Percentiles rank a stretch among this genome's conserved stretches.
phyloP scores from a whole-genome alignment of 1,140 invertebrate genomes.

The Plutomurus gul region DNA sequence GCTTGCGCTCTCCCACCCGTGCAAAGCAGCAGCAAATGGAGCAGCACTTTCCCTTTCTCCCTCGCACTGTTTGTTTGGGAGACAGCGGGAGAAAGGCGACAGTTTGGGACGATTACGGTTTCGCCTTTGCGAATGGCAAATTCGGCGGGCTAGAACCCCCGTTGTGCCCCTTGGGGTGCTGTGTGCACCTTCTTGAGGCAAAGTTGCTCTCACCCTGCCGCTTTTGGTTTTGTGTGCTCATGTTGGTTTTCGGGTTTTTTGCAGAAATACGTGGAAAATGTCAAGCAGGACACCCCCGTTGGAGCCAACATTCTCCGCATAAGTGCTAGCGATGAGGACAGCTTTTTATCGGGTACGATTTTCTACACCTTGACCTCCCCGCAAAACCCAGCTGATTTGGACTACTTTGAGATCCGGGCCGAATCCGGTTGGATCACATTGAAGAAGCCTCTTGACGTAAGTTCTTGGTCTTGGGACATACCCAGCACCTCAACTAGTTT shows the following conservation, averaged over 20 bases:
- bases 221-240: not conserved
- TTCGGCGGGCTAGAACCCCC: not conserved
- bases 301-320: conserved; percentile 91
- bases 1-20: too few species aligned
- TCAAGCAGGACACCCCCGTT: conserved; percentile 94
- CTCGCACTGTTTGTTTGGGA: too few species aligned
- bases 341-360: conserved; percentile 94
- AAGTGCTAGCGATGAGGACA: conserved; percentile 92
- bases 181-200: too few species aligned
- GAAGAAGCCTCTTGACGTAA: conserved; percentile 92
- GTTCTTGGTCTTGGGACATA: conserved; percentile 59
- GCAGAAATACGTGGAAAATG: conserved; percentile 94
- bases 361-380: conserved; percentile 86
- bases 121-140: too few species aligned
- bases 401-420: conserved; percentile 79
- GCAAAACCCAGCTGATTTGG: conserved; percentile 80
- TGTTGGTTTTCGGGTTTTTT: conserved; percentile 49
- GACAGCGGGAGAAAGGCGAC: too few species aligned
- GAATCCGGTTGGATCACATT: conserved; percentile 95
- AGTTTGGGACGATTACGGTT: too few species aligned
- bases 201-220: too few species aligned
- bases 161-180: too few species aligned
- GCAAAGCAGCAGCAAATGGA: too few species aligned
- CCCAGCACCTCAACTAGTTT: not conserved
- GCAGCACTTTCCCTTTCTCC: too few species aligned